Base-by-base conservation (phyloP, 2,797 vertebrate genomes). In the Acipenser oxyrinchus region DNA sequence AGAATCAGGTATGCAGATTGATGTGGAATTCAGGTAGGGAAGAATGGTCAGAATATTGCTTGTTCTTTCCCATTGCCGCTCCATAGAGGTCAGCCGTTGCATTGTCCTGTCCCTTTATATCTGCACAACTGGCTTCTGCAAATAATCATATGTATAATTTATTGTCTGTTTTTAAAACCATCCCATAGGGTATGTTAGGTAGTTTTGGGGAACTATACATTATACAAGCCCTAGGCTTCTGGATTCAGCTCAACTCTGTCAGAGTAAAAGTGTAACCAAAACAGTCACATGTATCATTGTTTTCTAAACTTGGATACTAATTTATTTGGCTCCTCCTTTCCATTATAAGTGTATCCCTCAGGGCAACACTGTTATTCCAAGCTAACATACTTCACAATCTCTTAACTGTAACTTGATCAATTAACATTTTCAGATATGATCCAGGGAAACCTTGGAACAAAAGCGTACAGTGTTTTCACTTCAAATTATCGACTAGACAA, bases 91-190 rank as follows among this genome's bases (percentile, higher is more conserved):
- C 13, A 62, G 9, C 18, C 8, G 6, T 9, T 10, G 37, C 9
- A 18, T 62, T 23, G 15, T 62, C 18, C 37, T 10, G 8, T 37
- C 7, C 13, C 55, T 58, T 37, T 37, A 6, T 18, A 62, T 23
- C 18, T 23, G 60, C 60, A 37, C 6, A 60, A 60, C 58, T 10
- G 9, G 18, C 18, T 62, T 7, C 7, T 8, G 37, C 37, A 62
- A 62, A 62, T 62, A 62, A 48, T 62, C 15, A 37, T 7, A 62
- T 62, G 13, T 62, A 12, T 62, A 62, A 62, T 48, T 7, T 62
- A 62, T 11, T 18, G 9, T 62, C 37, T 62, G 60, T 62, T 62
- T n/a, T n/a, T 18, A n/a, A 62, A 62, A 62, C 15, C 18, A 9
- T 62, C 8, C 60, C 60, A 10, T 7, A 8, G 60, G 60, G 60